A percentile compares a stretch with the other conserved stretches of the same genome.
These are phyloP conservation scores for Isichthys henryi DNA, from an alignment of 2,113 vertebrate genomes.

Conservation along the genomic window DNA sequence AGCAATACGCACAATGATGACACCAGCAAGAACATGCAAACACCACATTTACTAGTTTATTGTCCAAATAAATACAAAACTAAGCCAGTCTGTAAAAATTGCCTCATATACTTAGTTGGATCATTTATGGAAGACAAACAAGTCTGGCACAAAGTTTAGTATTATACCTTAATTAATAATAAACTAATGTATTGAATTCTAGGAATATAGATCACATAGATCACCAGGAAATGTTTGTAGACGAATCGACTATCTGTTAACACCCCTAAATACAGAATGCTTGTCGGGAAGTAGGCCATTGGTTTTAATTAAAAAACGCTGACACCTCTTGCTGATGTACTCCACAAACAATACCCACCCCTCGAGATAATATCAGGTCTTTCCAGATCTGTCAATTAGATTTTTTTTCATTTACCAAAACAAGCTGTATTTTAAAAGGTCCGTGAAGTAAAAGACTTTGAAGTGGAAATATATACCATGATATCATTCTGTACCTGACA, in stretches of 20 bases:
- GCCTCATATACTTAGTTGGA: not conserved
- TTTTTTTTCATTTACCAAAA: conserved; percentile 20
- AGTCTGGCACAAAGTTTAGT: not conserved
- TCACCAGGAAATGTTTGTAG: not conserved
- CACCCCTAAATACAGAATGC: not conserved
- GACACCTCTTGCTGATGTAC: conserved; percentile 32
- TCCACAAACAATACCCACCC: conserved; percentile 37
- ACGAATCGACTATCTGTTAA: conserved; percentile 11
- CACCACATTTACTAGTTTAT: not conserved
- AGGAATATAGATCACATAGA: not conserved
- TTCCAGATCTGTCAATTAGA: conserved; percentile 34
- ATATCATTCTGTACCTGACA: conserved; percentile 8
- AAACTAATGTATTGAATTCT: not conserved
- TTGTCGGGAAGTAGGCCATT: conserved; percentile 15
- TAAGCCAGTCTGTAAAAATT: not conserved
- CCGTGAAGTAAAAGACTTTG: conserved; percentile 46
- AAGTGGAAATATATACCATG: conserved; percentile 36
- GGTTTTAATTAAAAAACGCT: conserved; percentile 36
- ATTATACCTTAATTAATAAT: not conserved
- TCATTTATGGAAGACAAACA: not conserved
- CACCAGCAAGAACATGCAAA: not conserved
- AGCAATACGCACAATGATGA: not conserved
- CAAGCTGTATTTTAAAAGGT: conserved; percentile 30
- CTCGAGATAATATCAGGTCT: conserved; percentile 36
- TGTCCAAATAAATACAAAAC: not conserved